These are phyloP conservation scores for Hippasteria phrygiana DNA, from an alignment of 53 echinoderm and acorn worm genomes.

Conservation along the genomic window DNA sequence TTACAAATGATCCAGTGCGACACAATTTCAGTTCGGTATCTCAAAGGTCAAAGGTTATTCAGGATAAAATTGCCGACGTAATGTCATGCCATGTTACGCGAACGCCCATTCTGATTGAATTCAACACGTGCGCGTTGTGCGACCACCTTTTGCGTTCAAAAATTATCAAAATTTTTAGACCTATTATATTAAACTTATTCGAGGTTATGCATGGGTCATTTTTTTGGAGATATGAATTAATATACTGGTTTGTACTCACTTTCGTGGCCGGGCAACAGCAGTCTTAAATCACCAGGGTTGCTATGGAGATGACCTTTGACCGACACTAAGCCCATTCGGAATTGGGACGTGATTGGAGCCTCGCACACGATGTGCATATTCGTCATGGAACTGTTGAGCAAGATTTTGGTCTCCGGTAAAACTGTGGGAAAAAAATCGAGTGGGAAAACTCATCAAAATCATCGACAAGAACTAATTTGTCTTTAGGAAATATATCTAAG, in stretches of 20 bases:
- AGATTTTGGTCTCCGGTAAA: conserved; percentile 26
- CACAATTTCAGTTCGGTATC: no score
- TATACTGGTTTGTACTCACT: conserved; percentile 12
- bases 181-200: no score
- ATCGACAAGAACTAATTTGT: neutral
- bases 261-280: conserved; percentile 24
- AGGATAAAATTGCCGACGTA: no score
- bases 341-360: conserved; percentile 26
- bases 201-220: no score
- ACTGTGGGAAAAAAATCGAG: conserved; percentile 1
- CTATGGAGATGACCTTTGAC: conserved; percentile 29
- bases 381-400: conserved; percentile 44
- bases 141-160: no score
- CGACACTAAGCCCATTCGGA: conserved; percentile 54
- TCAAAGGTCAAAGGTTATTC: no score
- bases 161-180: no score
- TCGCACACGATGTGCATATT: conserved; percentile 39
- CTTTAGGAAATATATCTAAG: no score
- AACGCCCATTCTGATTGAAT: no score
- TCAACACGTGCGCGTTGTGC: no score
- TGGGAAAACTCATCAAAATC: neutral
- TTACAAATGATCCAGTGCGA: no score
- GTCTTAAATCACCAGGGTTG: neutral
- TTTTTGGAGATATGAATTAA: neutral
- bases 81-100: no score